Conservation (phyloP, 2,888 invertebrate genomes). For the Villa cingulata region DNA sequence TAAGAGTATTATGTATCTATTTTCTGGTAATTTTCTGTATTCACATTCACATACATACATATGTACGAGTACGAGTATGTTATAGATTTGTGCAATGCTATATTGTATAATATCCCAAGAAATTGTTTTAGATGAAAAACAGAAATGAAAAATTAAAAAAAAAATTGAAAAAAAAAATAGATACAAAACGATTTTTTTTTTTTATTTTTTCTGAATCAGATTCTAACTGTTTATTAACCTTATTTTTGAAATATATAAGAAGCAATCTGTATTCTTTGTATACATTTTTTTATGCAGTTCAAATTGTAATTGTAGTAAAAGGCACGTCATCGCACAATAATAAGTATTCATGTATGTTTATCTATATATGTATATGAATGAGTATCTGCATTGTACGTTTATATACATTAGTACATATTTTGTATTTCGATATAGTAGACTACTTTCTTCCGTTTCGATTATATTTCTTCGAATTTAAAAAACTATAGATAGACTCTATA, state of each 20-base stretch:
- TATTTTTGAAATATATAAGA: too few species aligned
- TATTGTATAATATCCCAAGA: constrained; percentile 7
- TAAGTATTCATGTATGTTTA: constrained; percentile 4
- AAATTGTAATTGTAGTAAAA: constrained; percentile 9
- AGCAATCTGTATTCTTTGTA: too few species aligned
- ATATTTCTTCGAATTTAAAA: neutral
- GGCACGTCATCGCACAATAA: too few species aligned
- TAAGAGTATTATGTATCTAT: too few species aligned
- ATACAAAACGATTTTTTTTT: too few species aligned
- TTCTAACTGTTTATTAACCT: constrained; percentile 15
- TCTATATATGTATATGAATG: too few species aligned
- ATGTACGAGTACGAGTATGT: too few species aligned
- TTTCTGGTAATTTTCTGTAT: too few species aligned
- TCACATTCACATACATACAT: too few species aligned
- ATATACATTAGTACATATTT: neutral
- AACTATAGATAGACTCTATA: neutral
- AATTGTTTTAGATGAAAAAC: neutral
- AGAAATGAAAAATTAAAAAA: neutral
- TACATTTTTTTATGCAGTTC: too few species aligned
- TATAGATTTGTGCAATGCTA: neutral
- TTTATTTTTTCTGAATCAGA: constrained; percentile 7
- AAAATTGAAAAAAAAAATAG: neutral
- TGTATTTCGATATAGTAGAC: neutral
- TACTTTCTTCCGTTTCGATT: constrained; percentile 9
- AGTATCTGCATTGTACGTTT: too few species aligned